Evolutionary conservation across 2,888 invertebrate species (phyloP).

Genomic region (Tuberolachnus salignus): DNA sequence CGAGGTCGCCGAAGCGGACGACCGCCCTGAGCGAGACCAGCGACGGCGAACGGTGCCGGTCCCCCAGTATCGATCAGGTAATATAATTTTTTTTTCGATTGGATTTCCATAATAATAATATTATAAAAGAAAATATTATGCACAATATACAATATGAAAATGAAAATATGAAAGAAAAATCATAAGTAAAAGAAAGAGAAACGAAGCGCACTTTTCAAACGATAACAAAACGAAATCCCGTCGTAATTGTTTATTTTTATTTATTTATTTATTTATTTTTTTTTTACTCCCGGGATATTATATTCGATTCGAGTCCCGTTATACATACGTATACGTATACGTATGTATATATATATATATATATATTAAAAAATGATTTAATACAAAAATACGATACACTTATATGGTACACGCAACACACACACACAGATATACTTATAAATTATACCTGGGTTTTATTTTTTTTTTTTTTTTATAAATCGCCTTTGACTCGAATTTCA

Average conservation of each 20-base stretch:
- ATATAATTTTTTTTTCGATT: conserved; percentile 27
- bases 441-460: no score
- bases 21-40: conserved; percentile 64
- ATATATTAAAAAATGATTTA: neutral
- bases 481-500: no score
- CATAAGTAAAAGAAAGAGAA: no score
- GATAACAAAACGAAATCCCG: neutral
- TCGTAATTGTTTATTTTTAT: no score
- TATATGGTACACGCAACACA: no score
- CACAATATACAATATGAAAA: neutral
- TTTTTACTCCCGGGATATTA: neutral
- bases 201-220: neutral
- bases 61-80: conserved; percentile 91
- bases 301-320: conserved; percentile 11
- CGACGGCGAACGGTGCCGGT: conserved; percentile 73
- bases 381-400: no score
- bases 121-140: neutral
- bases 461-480: no score
- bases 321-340: no score
- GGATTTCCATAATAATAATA: conserved; percentile 9
- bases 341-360: neutral
- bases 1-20: conserved; percentile 74
- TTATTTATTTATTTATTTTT: no score
- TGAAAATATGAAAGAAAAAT: no score
- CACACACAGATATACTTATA: no score